phyloP scores from a whole-genome alignment of 2,888 invertebrate species.

The Campoplex capitator region DNA sequence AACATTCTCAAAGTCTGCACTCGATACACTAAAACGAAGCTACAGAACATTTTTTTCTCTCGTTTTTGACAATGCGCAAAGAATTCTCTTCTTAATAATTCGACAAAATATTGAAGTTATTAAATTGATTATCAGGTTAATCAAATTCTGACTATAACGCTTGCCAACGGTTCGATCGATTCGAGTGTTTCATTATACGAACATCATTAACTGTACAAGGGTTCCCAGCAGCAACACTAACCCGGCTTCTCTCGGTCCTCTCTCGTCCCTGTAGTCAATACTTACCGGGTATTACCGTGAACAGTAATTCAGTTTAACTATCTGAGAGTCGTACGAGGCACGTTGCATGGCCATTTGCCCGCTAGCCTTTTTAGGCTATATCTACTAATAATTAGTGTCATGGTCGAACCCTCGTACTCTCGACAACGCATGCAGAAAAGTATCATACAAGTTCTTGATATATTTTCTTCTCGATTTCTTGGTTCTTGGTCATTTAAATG shows the following conservation, averaged over 20 bases:
- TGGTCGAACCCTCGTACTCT: not conserved
- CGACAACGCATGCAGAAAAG: not conserved
- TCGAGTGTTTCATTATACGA: conserved; percentile 9
- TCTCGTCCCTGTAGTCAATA: conserved; percentile 12
- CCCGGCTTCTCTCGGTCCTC: not conserved
- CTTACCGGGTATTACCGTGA: conserved; percentile 17
- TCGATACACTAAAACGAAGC: not conserved
- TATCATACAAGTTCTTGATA: not conserved
- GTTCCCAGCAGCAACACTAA: conserved; percentile 9
- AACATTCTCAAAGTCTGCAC: not conserved
- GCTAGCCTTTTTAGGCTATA: conserved; percentile 3
- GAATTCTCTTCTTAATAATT: not conserved
- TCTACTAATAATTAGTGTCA: conserved; percentile 6
- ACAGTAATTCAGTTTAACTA: conserved; percentile 33
- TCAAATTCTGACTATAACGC: conserved; percentile 1
- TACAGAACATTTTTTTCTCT: not conserved
- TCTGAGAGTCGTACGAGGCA: conserved; percentile 20
- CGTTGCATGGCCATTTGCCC: conserved; percentile 6
- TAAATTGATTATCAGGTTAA: conserved; percentile 18
- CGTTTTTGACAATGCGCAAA: not conserved
- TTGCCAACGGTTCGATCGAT: conserved; percentile 13
- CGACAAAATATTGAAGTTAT: not conserved
- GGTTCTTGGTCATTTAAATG: too few relatives aligned
- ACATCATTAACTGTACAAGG: conserved; percentile 26
- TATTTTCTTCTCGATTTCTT: not conserved